Evolutionary conservation across 2,113 vertebrate genomes (phyloP).

Genomic region (Melanocharis versteri): DNA sequence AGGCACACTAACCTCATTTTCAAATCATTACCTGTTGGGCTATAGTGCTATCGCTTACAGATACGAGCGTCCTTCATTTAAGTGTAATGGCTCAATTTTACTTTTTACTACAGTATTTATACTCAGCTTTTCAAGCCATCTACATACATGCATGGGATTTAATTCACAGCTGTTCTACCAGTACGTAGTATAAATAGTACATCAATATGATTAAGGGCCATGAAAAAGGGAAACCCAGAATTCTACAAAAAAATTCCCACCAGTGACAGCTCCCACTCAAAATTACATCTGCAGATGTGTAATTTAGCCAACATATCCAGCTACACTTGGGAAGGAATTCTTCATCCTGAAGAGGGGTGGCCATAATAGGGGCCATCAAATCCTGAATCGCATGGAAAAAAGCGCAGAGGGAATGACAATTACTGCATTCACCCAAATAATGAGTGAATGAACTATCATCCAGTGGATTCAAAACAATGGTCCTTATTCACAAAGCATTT

Average conservation of each 20-base stretch:
- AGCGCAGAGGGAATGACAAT: background rate
- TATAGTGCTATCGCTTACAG: background rate
- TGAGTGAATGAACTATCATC: background rate
- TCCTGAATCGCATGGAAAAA: background rate
- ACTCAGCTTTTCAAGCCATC: background rate
- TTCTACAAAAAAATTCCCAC: background rate
- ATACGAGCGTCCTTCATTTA: fast-evolving
- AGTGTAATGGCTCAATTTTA: background rate
- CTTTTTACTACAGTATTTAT: background rate
- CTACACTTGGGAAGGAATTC: background rate
- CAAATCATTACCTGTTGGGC: background rate
- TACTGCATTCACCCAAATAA: background rate
- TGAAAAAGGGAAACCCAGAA: background rate
- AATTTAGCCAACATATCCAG: background rate
- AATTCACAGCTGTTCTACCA: background rate
- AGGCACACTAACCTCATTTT: background rate
- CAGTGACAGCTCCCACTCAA: background rate
- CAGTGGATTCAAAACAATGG: background rate
- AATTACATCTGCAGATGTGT: background rate
- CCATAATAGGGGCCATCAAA: background rate
- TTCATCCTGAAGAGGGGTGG: background rate
- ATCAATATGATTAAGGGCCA: background rate
- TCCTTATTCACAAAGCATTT: background rate
- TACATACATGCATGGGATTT: fast-evolving
- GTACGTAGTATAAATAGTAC: background rate